phyloP scores from a whole-genome alignment of 2,888 invertebrate species.

The Coenonympha arcania region DNA sequence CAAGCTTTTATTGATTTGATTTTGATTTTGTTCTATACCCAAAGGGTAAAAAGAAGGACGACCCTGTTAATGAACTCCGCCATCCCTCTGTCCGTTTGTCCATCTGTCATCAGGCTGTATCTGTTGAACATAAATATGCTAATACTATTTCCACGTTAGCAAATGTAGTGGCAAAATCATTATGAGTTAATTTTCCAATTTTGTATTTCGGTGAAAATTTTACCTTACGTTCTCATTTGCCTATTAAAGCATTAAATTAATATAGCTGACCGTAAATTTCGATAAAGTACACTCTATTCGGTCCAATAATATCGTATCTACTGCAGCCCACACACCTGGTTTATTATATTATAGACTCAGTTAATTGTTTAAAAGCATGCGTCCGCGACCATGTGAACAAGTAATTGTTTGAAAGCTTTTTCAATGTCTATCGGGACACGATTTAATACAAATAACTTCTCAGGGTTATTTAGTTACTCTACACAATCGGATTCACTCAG shows the following conservation, averaged over 20 bases:
- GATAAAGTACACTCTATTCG: background rate
- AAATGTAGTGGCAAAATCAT: too few species aligned
- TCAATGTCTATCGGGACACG: background rate
- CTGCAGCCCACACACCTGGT: background rate
- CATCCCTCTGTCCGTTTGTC: too few species aligned
- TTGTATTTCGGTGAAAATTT: background rate
- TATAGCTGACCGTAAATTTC: background rate
- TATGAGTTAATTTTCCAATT: background rate
- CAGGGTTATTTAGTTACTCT: too few species aligned
- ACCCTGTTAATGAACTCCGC: too few species aligned
- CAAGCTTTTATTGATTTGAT: too few species aligned
- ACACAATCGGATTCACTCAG: too few species aligned
- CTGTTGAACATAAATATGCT: too few species aligned
- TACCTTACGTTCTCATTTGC: background rate
- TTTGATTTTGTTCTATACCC: too few species aligned
- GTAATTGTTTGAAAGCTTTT: conserved; percentile 17
- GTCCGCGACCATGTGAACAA: conserved; percentile 16
- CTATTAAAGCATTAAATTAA: background rate
- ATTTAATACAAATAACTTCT: background rate
- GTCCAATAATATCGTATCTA: background rate
- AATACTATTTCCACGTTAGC: too few species aligned
- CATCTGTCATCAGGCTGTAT: too few species aligned
- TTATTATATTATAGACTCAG: conserved; percentile 22
- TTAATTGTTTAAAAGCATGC: conserved; percentile 54
- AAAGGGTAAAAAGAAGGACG: too few species aligned